These are phyloP conservation scores for Cyanoliseus patagonus DNA, from an alignment of 2,113 vertebrate species.

Conservation along the genomic window DNA sequence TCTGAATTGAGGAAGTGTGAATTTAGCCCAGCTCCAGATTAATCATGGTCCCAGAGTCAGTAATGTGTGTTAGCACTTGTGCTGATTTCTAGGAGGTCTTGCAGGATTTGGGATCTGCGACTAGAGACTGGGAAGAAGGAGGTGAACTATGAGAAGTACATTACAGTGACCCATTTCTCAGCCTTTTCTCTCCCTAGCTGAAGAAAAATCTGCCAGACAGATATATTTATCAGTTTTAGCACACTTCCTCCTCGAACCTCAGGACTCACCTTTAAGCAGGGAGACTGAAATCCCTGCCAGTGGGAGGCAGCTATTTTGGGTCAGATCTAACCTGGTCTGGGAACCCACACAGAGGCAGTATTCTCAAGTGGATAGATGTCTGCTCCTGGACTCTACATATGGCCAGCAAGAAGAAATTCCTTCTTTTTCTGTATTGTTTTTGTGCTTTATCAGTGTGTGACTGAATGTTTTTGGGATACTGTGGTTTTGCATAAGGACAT, in stretches of 20 bases:
- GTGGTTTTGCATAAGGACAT: not conserved
- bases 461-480: not conserved
- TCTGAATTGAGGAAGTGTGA: slow-evolving; percentile 47
- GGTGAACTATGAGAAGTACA: not conserved
- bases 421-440: not conserved
- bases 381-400: not conserved
- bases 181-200: not conserved
- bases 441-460: not conserved
- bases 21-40: slow-evolving; percentile 19
- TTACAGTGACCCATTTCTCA: not conserved
- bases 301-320: not conserved
- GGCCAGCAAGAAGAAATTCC: not conserved
- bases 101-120: not conserved
- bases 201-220: not conserved
- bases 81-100: slow-evolving; percentile 1
- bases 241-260: not conserved
- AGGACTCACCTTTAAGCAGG: not conserved
- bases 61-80: not conserved
- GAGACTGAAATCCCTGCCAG: not conserved
- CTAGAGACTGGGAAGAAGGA: not conserved
- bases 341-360: not conserved
- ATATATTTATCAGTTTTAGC: not conserved
- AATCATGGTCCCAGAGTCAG: not conserved
- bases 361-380: not conserved
- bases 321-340: not conserved